phyloP scores from a whole-genome alignment of 2,888 invertebrate genomes.

The Masnerella sp. region DNA sequence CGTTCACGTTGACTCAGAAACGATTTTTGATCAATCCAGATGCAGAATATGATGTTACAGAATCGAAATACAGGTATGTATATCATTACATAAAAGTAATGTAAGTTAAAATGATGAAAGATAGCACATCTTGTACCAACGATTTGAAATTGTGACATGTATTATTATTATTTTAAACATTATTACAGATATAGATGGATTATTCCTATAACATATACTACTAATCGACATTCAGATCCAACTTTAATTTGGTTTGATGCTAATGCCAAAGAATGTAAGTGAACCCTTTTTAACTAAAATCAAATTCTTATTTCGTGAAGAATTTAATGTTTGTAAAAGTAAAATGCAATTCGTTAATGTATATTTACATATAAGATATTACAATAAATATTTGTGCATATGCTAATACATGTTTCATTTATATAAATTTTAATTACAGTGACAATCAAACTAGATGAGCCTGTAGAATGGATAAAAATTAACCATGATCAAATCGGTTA shows the following conservation, averaged over 20 bases:
- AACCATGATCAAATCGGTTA: slow-evolving; percentile 92
- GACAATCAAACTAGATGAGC: slow-evolving; percentile 78
- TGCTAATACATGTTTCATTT: too few species aligned
- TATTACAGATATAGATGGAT: slow-evolving; percentile 85
- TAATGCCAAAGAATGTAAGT: slow-evolving; percentile 69
- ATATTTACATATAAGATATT: too few species aligned
- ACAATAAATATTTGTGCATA: too few species aligned
- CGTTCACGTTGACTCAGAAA: slow-evolving; percentile 84
- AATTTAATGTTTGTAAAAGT: too few species aligned
- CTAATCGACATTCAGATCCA: slow-evolving; percentile 77
- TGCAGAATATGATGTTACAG: slow-evolving; percentile 77
- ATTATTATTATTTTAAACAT: too few species aligned
- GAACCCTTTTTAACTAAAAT: too few species aligned
- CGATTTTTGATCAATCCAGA: slow-evolving; percentile 87
- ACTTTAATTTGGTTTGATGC: slow-evolving; percentile 74
- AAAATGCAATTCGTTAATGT: too few species aligned
- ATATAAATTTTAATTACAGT: too few species aligned
- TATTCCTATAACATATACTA: slow-evolving; percentile 88
- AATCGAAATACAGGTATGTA: slow-evolving; percentile 67
- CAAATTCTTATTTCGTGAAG: too few species aligned
- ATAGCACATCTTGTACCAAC: too few species aligned
- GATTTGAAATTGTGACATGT: neutral
- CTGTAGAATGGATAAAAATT: slow-evolving; percentile 87
- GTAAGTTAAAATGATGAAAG: too few species aligned
- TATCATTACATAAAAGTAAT: too few species aligned